These are phyloP conservation scores for Drosophila limbata DNA, from an alignment of 2,888 invertebrate species.

Conservation along the genomic window DNA sequence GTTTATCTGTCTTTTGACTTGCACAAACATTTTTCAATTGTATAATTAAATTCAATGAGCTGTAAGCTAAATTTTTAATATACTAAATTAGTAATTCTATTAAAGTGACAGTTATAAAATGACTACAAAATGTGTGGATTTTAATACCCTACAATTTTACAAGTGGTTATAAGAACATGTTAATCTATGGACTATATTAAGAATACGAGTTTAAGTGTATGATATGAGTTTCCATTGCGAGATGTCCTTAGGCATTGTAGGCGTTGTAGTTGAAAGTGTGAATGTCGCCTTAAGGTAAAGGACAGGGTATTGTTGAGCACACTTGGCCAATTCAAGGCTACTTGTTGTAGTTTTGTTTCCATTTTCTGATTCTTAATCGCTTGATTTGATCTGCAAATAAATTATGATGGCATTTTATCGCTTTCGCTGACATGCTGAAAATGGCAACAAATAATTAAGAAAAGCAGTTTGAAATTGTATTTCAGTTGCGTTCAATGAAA, in stretches of 20 bases:
- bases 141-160: conserved; percentile 6
- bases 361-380: conserved; percentile 32
- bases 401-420: conserved; percentile 52
- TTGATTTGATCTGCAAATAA: conserved; percentile 51
- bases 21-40: conserved; percentile 50
- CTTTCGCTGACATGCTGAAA: conserved; percentile 45
- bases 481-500: neutral
- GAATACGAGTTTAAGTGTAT: neutral
- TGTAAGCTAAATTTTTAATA: conserved; percentile 44
- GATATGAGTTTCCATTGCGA: too few species aligned
- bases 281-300: neutral
- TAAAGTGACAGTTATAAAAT: conserved; percentile 17
- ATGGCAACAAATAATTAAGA: neutral
- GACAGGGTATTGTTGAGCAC: neutral
- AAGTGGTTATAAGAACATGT: neutral
- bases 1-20: conserved; percentile 13
- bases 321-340: neutral
- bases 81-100: conserved; percentile 23
- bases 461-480: neutral
- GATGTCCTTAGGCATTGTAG: too few species aligned
- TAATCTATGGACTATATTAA: neutral
- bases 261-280: neutral
- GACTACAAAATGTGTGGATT: neutral
- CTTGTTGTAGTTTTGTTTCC: conserved; percentile 14
- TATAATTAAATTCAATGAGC: conserved; percentile 67